Base-by-base conservation (phyloP, 37 sponge, comb jelly and placozoan genomes). In the Hormiphora californensis region DNA sequence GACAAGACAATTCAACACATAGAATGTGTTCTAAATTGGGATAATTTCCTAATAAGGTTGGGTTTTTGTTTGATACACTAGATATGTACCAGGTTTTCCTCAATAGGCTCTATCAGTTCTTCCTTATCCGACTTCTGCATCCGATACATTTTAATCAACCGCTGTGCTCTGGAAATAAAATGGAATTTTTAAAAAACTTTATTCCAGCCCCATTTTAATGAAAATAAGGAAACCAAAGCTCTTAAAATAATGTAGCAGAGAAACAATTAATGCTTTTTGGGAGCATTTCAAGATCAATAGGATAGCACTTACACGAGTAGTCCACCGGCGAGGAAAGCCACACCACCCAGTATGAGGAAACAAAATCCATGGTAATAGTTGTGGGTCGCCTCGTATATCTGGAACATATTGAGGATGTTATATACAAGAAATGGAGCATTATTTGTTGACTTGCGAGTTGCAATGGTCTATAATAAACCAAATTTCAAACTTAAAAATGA, bases 361-460 rank as follows among this genome's bases (percentile, higher is more conserved):
- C 81, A 73, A 28, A 73, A 73, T 4, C 81, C 81, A 41, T 73
- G 81, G 35, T 73, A 73, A 46, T 73, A 73, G 41, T 43, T 43
- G 46, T 73, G 81, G 25, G 81, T 73, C 7, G 32, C 44, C 43
- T 73, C 81, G 46, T 73, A 73, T 4, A 73, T 73, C 81, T 73
- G 37, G 35, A 65, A 33, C 8, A 33, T 33, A 33, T 36, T n/a
- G n/a, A n/a, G n/a, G n/a, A n/a, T n/a, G n/a, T n/a, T n/a, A n/a
- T n/a, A n/a, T n/a, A n/a, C n/a, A n/a, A n/a, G n/a, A n/a, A n/a
- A n/a, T n/a, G n/a, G n/a, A n/a, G n/a, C n/a, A n/a, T n/a, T n/a
- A n/a, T n/a, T n/a, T n/a, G n/a, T n/a, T n/a, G n/a, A n/a, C n/a
- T n/a, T n/a, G n/a, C n/a, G n/a, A n/a, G n/a, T n/a, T n/a, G n/a